Conservation (phyloP, 1,140 invertebrate genomes). For the Bombus difficillimus region DNA sequence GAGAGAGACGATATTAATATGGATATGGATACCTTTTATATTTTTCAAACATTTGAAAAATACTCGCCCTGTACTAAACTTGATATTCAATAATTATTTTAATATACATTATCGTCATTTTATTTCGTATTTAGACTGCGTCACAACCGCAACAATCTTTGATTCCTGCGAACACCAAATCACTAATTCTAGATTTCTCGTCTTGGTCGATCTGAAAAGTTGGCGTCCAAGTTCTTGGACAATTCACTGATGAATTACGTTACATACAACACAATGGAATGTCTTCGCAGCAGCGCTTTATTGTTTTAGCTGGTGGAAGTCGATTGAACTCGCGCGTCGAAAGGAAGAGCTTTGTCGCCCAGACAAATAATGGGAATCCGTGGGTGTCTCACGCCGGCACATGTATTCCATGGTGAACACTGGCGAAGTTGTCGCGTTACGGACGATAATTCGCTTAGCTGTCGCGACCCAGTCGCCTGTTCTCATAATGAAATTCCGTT, state of each 20-base stretch:
- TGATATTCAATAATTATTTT: too few species aligned
- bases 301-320: not conserved
- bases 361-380: not conserved
- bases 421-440: conserved; percentile 7
- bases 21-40: not conserved
- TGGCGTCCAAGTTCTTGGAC: not conserved
- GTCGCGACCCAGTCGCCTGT: not conserved
- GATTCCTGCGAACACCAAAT: too few species aligned
- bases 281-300: not conserved
- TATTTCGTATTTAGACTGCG: too few species aligned
- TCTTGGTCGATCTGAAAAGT: too few species aligned
- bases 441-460: conserved; percentile 17
- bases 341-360: conserved; percentile 29
- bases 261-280: too few species aligned
- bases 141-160: too few species aligned
- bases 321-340: conserved; percentile 1
- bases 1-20: not conserved
- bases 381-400: too few species aligned
- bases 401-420: too few species aligned
- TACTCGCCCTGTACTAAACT: not conserved
- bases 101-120: too few species aligned
- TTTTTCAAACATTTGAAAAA: not conserved
- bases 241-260: conserved; percentile 2
- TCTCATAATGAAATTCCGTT: conserved; percentile 58
- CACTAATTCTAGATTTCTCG: too few species aligned